phyloP scores from a whole-genome alignment of 2,797 vertebrate genomes.

The Enteromius radiatus region DNA sequence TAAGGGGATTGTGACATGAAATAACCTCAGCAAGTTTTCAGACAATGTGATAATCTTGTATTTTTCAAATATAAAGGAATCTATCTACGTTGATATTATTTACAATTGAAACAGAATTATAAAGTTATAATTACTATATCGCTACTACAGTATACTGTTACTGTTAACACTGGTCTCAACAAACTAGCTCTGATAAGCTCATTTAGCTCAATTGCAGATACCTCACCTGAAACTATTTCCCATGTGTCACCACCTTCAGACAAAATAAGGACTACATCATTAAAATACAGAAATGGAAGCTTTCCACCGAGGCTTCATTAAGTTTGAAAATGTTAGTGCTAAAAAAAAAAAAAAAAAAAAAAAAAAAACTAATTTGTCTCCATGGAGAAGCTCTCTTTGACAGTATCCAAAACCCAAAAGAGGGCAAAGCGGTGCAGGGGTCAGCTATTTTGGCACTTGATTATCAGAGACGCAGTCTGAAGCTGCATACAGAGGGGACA shows the following conservation, averaged over 20 bases:
- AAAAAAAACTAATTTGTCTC: slow-evolving; percentile 20
- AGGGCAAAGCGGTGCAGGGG: slow-evolving; percentile 14
- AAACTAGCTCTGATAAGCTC: neutral
- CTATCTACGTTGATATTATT: neutral
- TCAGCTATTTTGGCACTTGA: slow-evolving; percentile 44
- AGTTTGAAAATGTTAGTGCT: slow-evolving; percentile 17
- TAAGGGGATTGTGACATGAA: neutral
- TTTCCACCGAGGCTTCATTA: slow-evolving; percentile 16
- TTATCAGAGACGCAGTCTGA: slow-evolving; percentile 46
- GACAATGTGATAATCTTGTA: neutral
- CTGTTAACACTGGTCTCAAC: no score
- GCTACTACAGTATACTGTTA: no score
- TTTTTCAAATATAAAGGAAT: neutral
- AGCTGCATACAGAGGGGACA: slow-evolving; percentile 35
- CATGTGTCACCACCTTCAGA: slow-evolving; percentile 17
- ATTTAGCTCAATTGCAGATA: slow-evolving; percentile 25
- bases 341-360: neutral
- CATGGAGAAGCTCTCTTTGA: slow-evolving; percentile 27
- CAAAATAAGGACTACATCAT: slow-evolving; percentile 26
- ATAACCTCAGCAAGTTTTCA: neutral
- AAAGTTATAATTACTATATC: no score
- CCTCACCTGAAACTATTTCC: neutral
- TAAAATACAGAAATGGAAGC: slow-evolving; percentile 29
- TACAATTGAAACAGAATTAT: neutral
- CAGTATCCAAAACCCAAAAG: slow-evolving; percentile 33